phyloP scores from a whole-genome alignment of 2,888 invertebrate species.

The Molanna angustata region DNA sequence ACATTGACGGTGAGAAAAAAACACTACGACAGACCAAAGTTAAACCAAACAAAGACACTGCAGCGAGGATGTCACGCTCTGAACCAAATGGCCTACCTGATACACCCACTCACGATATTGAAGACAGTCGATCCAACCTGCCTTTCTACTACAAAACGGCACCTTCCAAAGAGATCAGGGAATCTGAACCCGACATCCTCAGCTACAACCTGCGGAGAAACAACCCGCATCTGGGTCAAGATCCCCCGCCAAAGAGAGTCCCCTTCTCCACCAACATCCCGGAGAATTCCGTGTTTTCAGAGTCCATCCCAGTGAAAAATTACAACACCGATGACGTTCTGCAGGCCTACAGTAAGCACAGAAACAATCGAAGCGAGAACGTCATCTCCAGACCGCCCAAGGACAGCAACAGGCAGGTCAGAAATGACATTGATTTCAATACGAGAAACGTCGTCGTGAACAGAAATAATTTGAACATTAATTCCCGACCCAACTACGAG shows the following conservation, averaged over 20 bases:
- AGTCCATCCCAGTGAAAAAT: constrained; percentile 27
- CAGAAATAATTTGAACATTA: constrained; percentile 7
- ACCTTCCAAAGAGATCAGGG: not conserved
- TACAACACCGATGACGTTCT: constrained; percentile 33
- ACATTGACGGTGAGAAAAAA: constrained; percentile 46
- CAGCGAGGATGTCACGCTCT: constrained; percentile 10
- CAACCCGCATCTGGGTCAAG: constrained; percentile 31
- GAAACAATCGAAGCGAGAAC: not conserved
- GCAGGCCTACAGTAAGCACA: constrained; percentile 19
- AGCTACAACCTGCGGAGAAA: constrained; percentile 27
- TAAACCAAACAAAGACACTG: not conserved
- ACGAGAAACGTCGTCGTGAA: constrained; percentile 2
- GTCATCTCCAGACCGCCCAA: constrained; percentile 1
- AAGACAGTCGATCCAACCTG: constrained; percentile 39
- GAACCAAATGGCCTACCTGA: constrained; percentile 5
- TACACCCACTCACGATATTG: constrained; percentile 3
- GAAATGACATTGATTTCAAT: constrained; percentile 6
- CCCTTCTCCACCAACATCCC: constrained; percentile 51
- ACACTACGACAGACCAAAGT: constrained; percentile 33
- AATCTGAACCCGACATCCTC: constrained; percentile 21
- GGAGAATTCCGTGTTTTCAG: constrained; percentile 45
- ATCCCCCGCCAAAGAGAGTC: constrained; percentile 33
- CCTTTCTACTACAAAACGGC: constrained; percentile 41
- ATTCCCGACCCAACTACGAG: constrained; percentile 30
- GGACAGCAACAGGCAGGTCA: constrained; percentile 1